Evolutionary conservation across 2,888 invertebrate species (phyloP).

Genomic region (Rhamnusium bicolor): DNA sequence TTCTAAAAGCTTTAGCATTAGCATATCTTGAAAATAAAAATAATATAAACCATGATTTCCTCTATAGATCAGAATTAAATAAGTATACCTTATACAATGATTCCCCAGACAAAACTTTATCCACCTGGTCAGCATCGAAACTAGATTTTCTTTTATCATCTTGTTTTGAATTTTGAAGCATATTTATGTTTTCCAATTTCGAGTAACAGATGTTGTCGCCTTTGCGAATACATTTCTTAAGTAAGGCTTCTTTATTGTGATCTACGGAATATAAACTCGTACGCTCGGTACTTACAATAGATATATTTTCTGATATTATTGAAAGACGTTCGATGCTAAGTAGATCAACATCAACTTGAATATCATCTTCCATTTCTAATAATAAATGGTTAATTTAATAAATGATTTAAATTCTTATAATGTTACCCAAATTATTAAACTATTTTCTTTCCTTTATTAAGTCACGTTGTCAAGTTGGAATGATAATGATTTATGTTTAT

Average conservation of each 20-base stretch:
- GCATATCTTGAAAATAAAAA: no score
- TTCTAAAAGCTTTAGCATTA: no score
- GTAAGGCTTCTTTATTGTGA: background rate
- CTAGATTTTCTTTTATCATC: background rate
- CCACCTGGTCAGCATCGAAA: conserved; percentile 24
- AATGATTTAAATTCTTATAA: no score
- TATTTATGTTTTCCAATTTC: conserved; percentile 52
- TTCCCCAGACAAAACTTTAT: conserved; percentile 57
- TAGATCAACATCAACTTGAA: background rate
- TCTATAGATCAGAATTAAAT: no score
- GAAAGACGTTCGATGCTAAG: no score
- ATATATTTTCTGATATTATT: background rate
- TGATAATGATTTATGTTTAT: no score
- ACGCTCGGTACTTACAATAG: background rate
- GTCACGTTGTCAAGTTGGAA: no score
- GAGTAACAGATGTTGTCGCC: conserved; percentile 54
- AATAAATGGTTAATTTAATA: background rate
- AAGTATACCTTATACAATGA: conserved; percentile 58
- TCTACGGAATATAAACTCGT: background rate
- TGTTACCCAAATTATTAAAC: no score
- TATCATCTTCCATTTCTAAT: background rate
- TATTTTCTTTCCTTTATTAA: no score
- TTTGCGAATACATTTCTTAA: conserved; percentile 38
- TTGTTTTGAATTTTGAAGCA: conserved; percentile 33
- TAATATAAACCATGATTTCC: no score